Evolutionary conservation across 2,113 vertebrate species (phyloP), one percentile per base, ranked within the genome.

Genomic region (Seriola dumerili): DNA sequence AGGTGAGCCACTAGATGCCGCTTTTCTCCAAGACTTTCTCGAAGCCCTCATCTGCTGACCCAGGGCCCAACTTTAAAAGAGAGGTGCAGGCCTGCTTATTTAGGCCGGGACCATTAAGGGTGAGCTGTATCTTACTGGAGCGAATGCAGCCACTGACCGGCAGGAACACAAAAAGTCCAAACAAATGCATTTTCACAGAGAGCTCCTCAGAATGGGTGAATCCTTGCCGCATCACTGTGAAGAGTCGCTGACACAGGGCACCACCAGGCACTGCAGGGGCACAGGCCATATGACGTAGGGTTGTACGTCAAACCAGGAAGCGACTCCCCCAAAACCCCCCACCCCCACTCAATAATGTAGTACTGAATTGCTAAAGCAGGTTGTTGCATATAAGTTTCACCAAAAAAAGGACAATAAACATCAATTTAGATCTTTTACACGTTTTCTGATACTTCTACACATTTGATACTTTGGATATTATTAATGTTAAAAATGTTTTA

Each of bases 221-320:
- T 29, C 38, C 88, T 83, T 83, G 78, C 86, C 82, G 36, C 74
- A 66, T 63, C 12, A 34, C 16, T 6, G 3, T 46, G 64, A 3
- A 34, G 75, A 48, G 62, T 2, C 63, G 76, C 61, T 87, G 85
- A 80, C 77, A 85, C 68, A 19, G 75, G 80, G 83, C 23, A 79
- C 78, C 73, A 73, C 89, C 86, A 87, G 91, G 86, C 88, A 88
- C 90, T 88, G 88, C 86, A 83, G 76, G 83, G 71, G 76, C 81
- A 85, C 50, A 58, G 84, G 63, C 32, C 84, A 32, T 64, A 36
- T 82, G 78, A 89, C 76, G 74, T 84, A 6, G 32, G 14, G 32
- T 25, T 17, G 29, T 21, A 82, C 78, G 87, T 84, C 72, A 83
- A 40, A 81, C 46, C 82, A 76, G 90, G 89, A 93, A 88, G 80